Evolutionary conservation across 2,888 invertebrate species (phyloP), one percentile per base, ranked within the genome.

Genomic region (Lordiphosa fenestrarum): DNA sequence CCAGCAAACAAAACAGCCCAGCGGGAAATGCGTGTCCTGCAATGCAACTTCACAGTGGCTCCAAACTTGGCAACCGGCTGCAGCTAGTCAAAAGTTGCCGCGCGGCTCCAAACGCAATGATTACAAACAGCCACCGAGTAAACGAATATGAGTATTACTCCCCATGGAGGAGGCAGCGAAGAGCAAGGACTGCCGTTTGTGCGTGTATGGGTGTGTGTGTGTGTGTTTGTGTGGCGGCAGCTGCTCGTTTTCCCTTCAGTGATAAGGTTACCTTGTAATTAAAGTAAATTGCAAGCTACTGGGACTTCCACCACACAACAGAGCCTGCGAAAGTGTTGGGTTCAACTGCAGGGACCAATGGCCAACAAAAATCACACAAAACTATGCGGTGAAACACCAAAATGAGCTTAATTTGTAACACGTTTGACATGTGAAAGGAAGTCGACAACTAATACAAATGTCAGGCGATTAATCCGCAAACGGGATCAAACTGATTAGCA

Each of bases 401-500:
- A 71, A 73, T 57, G 74, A 78, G 82, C 82, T 84, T 77, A 84
- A 72, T 83, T 69, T 63, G 60, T 66, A 66, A 64, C 58, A 62
- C 66, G 60, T 65, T 80, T 76, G 76, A 77, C 78, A 73, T 69
- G 35, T 60, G 69, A n/a, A n/a, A 19, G 33, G n/a, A 36, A 55
- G 50, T 30, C 57, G 46, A 66, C 60, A 73, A 71, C 80, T 80
- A 83, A 85, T 71, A 85, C 84, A 78, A 85, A 85, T 80, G 85
- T 82, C 77, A 86, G 70, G 69, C 85, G 86, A 86, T 86, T 85
- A 86, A 82, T 71, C 73, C 78, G 73, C 74, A 71, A 71, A 78
- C 77, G 69, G 86, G 80, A 86, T 86, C 85, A 85, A 64, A 50
- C 75, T 86, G 86, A 85, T 85, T 86, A 85, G 86, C 77, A 83